Conservation (phyloP, 2,888 invertebrate species). For the Entomobrya multifasciata region DNA sequence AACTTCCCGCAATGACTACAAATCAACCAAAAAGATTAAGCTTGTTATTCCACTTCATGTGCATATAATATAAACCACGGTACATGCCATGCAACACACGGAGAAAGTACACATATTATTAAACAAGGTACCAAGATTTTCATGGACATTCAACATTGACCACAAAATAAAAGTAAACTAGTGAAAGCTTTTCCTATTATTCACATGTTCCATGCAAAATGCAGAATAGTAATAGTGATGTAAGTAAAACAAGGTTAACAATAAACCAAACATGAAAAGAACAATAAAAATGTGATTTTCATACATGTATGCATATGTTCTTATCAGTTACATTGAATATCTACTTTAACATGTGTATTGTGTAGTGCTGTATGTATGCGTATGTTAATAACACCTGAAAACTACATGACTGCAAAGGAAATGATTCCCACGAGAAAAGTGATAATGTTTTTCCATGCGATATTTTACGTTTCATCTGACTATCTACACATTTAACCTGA, state of each 20-base stretch:
- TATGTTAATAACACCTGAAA: conserved; percentile 16
- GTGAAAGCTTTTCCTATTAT: background rate
- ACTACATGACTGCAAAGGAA: background rate
- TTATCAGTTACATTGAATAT: too few relatives aligned
- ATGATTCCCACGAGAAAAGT: conserved; percentile 37
- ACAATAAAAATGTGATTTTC: too few relatives aligned
- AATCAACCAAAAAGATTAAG: conserved; percentile 56
- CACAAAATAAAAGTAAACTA: background rate
- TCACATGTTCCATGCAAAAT: too few relatives aligned
- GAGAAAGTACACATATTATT: background rate
- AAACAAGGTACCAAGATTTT: background rate
- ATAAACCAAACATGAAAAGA: too few relatives aligned
- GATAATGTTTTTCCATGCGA: conserved; percentile 5
- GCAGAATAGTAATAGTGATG: too few relatives aligned
- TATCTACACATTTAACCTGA: conserved; percentile 11
- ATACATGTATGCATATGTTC: too few relatives aligned
- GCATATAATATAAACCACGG: background rate
- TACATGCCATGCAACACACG: too few relatives aligned
- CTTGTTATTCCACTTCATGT: background rate
- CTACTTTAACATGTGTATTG: too few relatives aligned
- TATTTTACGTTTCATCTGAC: background rate
- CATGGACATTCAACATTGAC: conserved; percentile 22
- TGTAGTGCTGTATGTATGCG: too few relatives aligned
- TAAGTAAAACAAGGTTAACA: too few relatives aligned
- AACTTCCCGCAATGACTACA: conserved; percentile 79